Percentiles rank a stretch among this genome's conserved stretches.
Conservation (phyloP, 2,797 vertebrate species). For the Caiman crocodilus region DNA sequence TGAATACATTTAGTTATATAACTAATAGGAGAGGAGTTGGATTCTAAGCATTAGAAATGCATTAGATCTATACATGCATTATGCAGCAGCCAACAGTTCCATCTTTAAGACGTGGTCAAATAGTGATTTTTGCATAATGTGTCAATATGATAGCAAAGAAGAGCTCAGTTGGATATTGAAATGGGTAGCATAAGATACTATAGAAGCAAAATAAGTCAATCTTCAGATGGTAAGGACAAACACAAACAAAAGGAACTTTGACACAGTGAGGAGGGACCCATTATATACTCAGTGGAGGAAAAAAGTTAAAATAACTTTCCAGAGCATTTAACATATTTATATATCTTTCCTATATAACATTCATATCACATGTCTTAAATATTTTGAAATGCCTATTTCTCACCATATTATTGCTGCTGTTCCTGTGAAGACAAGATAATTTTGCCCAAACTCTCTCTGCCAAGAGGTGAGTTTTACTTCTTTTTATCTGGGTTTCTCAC, state of each 20-base stretch:
- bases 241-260: constrained; percentile 34
- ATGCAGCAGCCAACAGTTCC: constrained; percentile 62
- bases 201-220: constrained; percentile 20
- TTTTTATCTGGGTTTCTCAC: background rate
- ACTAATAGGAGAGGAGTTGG: constrained; percentile 59
- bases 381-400: background rate
- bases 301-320: background rate
- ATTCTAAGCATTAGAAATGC: constrained; percentile 68
- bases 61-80: constrained; percentile 66
- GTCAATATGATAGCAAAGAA: constrained; percentile 40
- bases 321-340: no score
- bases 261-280: constrained; percentile 35
- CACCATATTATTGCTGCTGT: background rate
- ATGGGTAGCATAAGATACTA: constrained; percentile 17
- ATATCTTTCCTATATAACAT: no score
- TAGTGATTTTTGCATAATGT: constrained; percentile 63
- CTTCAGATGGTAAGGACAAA: background rate
- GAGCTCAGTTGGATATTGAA: background rate
- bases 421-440: background rate
- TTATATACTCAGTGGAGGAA: background rate
- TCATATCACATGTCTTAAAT: background rate
- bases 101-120: constrained; percentile 54
- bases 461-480: background rate
- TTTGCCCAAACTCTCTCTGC: background rate
- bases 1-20: constrained; percentile 51